Evolutionary conservation across 2,113 vertebrate species (phyloP), one percentile per base, ranked within the genome.

Genomic region (Nerophis lumbriciformis): DNA sequence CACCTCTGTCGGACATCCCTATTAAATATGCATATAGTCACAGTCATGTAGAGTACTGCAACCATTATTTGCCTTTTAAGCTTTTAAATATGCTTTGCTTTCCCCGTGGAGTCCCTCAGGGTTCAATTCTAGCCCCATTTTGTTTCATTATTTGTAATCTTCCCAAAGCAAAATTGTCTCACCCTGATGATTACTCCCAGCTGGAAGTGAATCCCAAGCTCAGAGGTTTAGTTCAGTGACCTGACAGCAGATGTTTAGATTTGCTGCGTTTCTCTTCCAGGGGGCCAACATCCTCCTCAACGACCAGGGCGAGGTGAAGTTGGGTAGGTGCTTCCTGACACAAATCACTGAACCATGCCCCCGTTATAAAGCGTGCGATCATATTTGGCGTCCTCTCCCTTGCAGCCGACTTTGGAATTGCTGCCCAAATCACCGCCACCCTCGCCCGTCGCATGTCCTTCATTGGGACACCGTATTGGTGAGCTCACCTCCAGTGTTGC

Each of bases 381-480:
- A 16, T 39, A 16, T 48, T 63, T 36, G 42, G 50, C 63, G 4
- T 60, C 36, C 63, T 61, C 19, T 63, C 35, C 67, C 51, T 16
- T 62, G 48, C 58, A 96, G 94, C 94, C 13, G 94, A 96, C 81
- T 96, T 96, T 65, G 94, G 94, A 39, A 94, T 96, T 83, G 94
- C 94, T 0, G 94, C 94, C 5, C 94, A 96, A 83, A 94, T 96
- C 45, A 94, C 93, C 5, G 94, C 92, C 9, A 96, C 94, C 0
- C 88, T 96, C 73, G 91, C 94, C 8, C 89, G 93, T 5, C 86
- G 94, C 37, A 95, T 93, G 82, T 96, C 94, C 37, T 96, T 96
- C 84, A 94, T 96, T 0, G 94, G 94, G 50, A 95, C 94, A 0
- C 94, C 94, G 4, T 96, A 96, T 72, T 96, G 94, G 94, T 96